Conservation (phyloP, 2,797 vertebrate genomes). For the Poecilia picta region DNA sequence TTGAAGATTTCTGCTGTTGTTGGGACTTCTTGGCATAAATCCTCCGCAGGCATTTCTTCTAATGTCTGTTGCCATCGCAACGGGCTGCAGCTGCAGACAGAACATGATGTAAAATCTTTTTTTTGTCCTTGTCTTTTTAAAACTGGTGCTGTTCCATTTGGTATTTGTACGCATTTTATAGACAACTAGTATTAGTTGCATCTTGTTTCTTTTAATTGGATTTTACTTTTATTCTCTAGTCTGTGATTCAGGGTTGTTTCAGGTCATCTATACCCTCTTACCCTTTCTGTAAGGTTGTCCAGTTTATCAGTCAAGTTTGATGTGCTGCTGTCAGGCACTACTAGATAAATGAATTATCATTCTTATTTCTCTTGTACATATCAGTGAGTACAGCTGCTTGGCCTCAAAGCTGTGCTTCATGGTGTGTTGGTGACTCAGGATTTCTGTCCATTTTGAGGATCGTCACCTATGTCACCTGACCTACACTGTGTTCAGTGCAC, state of each 20-base stretch:
- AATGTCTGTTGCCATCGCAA: conserved; percentile 83
- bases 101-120: conserved; percentile 64
- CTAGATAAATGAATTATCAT: conserved; percentile 49
- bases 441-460: conserved; percentile 61
- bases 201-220: conserved; percentile 26
- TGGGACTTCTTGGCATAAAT: conserved; percentile 66
- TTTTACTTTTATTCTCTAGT: conserved; percentile 52
- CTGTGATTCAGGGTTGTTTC: conserved; percentile 68
- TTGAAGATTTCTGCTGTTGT: conserved; percentile 70
- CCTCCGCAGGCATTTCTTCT: conserved; percentile 73
- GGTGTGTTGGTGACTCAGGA: conserved; percentile 71
- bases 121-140: conserved; percentile 42
- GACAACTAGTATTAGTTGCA: conserved; percentile 3
- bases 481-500: conserved; percentile 69
- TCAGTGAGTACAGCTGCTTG: conserved; percentile 51
- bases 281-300: conserved; percentile 22
- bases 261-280: conserved; percentile 68
- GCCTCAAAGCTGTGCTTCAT: conserved; percentile 34
- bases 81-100: conserved; percentile 62
- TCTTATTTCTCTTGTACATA: conserved; percentile 48
- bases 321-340: conserved; percentile 33
- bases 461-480: conserved; percentile 66
- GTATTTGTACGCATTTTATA: conserved; percentile 34
- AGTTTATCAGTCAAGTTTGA: conserved; percentile 45
- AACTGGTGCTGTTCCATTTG: conserved; percentile 70